Conservation (phyloP, 2,113 vertebrate genomes). For the Bubalus kerabau region DNA sequence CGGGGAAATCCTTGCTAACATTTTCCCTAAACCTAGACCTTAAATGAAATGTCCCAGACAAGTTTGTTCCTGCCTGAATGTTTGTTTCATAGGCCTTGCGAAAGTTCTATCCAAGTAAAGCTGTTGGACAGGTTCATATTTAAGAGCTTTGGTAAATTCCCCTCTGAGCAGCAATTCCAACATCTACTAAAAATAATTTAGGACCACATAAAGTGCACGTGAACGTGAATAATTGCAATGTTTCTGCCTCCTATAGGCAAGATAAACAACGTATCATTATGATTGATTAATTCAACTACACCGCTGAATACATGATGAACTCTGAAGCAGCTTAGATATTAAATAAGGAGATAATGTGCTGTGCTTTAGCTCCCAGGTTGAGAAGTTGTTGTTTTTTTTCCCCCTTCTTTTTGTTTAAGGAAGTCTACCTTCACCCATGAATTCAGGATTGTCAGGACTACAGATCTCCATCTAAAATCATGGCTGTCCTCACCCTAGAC, state of each 20-base stretch:
- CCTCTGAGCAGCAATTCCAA: neutral
- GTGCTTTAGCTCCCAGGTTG: neutral
- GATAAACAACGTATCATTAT: neutral
- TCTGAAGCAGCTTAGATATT: neutral
- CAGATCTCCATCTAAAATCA: neutral
- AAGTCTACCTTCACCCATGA: neutral
- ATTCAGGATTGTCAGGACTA: neutral
- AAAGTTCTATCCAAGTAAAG: constrained; percentile 11
- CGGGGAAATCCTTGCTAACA: neutral
- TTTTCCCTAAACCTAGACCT: neutral
- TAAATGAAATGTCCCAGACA: constrained; percentile 10
- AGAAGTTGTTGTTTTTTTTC: fast-evolving
- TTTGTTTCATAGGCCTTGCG: neutral
- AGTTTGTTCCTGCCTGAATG: neutral
- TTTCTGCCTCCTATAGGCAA: neutral
- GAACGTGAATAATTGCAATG: neutral
- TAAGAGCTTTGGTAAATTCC: constrained; percentile 9
- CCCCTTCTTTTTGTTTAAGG: neutral
- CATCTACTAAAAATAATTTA: constrained; percentile 43
- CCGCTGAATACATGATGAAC: neutral
- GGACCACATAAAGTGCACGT: neutral
- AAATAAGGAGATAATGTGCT: neutral
- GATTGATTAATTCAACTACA: constrained; percentile 19
- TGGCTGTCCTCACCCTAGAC: neutral
- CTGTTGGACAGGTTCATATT: neutral